Conservation (phyloP, 2,797 vertebrate genomes). For the Bothrops alternatus region DNA sequence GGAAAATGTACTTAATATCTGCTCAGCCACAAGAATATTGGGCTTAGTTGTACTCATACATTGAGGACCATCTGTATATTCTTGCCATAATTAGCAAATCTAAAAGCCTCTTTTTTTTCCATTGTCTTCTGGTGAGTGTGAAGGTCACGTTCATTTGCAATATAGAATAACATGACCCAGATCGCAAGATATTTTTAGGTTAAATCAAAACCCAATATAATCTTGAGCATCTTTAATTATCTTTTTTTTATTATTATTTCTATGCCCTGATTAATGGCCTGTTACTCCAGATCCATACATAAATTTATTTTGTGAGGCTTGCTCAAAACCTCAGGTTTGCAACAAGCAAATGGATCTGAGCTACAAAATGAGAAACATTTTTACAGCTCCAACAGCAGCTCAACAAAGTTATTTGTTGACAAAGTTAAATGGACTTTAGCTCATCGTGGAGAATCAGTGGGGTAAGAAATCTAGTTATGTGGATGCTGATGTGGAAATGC, state of each 20-base stretch:
- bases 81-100: background rate
- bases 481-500: background rate
- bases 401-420: background rate
- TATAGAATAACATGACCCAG: constrained; percentile 48
- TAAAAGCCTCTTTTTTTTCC: background rate
- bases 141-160: constrained; percentile 22
- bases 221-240: constrained; percentile 55
- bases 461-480: background rate
- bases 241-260: constrained; percentile 50
- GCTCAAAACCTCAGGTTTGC: background rate
- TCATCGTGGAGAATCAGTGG: background rate
- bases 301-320: background rate
- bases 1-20: background rate
- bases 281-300: background rate
- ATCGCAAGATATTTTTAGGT: constrained; percentile 48
- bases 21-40: background rate
- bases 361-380: background rate
- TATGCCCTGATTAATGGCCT: constrained; percentile 38
- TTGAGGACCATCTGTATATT: background rate
- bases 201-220: constrained; percentile 23
- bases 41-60: background rate
- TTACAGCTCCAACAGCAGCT: background rate
- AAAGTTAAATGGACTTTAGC: background rate
- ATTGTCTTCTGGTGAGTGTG: constrained; percentile 10
- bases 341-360: background rate